A percentile compares a stretch with the other conserved stretches of the same genome.
phyloP scores from a whole-genome alignment of 30 jellyfish, hydroid and myxozoan species.

The Aurelia sp. region DNA sequence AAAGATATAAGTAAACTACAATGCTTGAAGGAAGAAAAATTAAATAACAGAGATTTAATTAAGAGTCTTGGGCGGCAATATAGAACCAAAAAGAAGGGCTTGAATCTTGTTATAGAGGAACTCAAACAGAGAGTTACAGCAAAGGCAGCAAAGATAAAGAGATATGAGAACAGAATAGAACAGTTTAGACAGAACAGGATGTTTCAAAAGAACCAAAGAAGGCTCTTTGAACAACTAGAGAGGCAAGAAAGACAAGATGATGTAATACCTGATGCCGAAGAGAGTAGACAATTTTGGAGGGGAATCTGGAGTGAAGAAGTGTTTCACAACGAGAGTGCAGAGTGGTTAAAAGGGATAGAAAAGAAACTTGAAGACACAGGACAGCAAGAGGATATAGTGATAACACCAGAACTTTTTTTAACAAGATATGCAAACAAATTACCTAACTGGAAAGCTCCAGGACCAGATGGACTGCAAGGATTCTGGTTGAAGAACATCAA shows the following conservation, averaged over 20 bases:
- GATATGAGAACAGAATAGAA: conserved; percentile 25
- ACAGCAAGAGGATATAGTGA: conserved; percentile 17
- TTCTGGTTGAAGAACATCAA: conserved; percentile 30
- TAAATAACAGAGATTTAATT: not conserved
- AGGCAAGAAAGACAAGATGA: conserved; percentile 13
- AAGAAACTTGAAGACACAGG: not conserved
- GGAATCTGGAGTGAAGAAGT: conserved; percentile 29
- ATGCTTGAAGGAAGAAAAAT: not conserved
- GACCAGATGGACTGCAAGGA: conserved; percentile 48
- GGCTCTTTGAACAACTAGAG: conserved; percentile 26
- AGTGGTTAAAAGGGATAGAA: conserved; percentile 22
- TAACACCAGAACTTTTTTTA: not conserved
- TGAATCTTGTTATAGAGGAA: conserved; percentile 26
- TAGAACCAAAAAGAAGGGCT: too few relatives aligned
- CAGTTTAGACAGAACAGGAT: conserved; percentile 25
- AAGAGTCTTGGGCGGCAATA: not conserved
- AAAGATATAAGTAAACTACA: conserved; percentile 44
- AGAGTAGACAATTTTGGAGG: conserved; percentile 13
- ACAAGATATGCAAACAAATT: conserved; percentile 12
- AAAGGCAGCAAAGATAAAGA: conserved; percentile 25
- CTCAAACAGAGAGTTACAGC: conserved; percentile 49
- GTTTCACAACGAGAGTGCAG: conserved; percentile 36
- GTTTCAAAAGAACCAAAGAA: conserved; percentile 13
- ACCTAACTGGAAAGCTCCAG: conserved; percentile 7
- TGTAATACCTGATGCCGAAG: conserved; percentile 46